Conservation (phyloP, 2,797 vertebrate species). For the Moxostoma hubbsi region DNA sequence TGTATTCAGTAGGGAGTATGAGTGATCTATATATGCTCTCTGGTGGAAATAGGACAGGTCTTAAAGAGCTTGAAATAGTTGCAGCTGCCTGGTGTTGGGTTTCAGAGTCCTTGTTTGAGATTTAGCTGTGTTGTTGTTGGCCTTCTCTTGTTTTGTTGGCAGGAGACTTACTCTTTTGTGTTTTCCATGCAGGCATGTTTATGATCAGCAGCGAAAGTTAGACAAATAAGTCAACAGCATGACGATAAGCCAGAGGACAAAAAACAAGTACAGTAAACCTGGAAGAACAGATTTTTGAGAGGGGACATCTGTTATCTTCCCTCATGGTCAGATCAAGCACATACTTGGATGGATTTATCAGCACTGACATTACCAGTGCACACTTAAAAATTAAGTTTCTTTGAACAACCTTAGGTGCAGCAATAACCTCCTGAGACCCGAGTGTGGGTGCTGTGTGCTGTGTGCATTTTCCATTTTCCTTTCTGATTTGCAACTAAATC, state of each 20-base stretch:
- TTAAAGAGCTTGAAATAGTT: slow-evolving; percentile 53
- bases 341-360: no score
- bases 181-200: slow-evolving; percentile 9
- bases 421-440: no score
- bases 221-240: slow-evolving; percentile 20
- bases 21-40: slow-evolving; percentile 49
- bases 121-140: slow-evolving; percentile 37
- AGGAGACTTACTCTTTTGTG: slow-evolving; percentile 11
- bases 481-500: no score
- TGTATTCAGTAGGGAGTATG: slow-evolving; percentile 34
- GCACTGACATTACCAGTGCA: no score
- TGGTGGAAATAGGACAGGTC: slow-evolving; percentile 50
- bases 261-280: slow-evolving; percentile 35
- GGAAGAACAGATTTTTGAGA: neutral
- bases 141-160: slow-evolving; percentile 22
- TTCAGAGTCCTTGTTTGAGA: slow-evolving; percentile 52
- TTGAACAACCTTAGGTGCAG: no score
- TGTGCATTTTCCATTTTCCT: no score
- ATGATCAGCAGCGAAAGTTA: slow-evolving; percentile 17
- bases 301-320: slow-evolving; percentile 19
- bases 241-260: slow-evolving; percentile 12
- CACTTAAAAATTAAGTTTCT: no score
- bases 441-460: no score
- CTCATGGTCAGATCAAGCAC: neutral
- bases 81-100: slow-evolving; percentile 58